Evolutionary conservation across 1,140 invertebrate species (phyloP).

Genomic region (Neodiprion virginianus): DNA sequence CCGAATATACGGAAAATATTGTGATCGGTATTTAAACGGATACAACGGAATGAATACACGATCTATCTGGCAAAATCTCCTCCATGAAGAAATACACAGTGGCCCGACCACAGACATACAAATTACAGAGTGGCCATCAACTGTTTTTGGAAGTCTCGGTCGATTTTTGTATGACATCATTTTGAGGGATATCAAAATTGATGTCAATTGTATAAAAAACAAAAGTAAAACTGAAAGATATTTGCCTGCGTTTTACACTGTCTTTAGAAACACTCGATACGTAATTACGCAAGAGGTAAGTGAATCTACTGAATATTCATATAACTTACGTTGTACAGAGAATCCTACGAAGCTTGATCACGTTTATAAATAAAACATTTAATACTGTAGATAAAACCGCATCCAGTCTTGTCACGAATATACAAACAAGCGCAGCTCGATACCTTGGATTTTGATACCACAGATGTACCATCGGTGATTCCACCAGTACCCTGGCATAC

Average conservation of each 20-base stretch:
- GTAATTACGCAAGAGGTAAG: constrained; percentile 74
- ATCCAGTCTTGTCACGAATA: constrained; percentile 75
- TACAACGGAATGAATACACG: constrained; percentile 67
- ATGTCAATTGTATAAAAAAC: constrained; percentile 70
- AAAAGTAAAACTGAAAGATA: constrained; percentile 45
- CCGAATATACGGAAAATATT: constrained; percentile 73
- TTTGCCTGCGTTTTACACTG: constrained; percentile 81
- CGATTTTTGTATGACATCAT: constrained; percentile 89
- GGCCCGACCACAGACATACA: constrained; percentile 66
- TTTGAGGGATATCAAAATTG: constrained; percentile 83
- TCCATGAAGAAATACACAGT: constrained; percentile 61
- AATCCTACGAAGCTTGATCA: background rate
- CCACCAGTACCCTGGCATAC: constrained; percentile 86
- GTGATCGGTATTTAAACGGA: constrained; percentile 70
- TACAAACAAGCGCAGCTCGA: constrained; percentile 71
- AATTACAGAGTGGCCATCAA: constrained; percentile 71
- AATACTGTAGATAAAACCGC: constrained; percentile 68
- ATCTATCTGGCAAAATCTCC: constrained; percentile 75
- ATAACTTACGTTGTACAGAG: too few relatives aligned
- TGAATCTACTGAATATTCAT: background rate
- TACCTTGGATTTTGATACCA: constrained; percentile 74
- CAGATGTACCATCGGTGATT: constrained; percentile 75
- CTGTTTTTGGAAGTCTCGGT: constrained; percentile 70
- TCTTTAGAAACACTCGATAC: constrained; percentile 74
- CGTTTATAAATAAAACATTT: constrained; percentile 16